Evolutionary conservation across 2,888 invertebrate genomes (phyloP), one percentile per base, ranked within the genome.

Genomic region (Drosophila bunnanda): DNA sequence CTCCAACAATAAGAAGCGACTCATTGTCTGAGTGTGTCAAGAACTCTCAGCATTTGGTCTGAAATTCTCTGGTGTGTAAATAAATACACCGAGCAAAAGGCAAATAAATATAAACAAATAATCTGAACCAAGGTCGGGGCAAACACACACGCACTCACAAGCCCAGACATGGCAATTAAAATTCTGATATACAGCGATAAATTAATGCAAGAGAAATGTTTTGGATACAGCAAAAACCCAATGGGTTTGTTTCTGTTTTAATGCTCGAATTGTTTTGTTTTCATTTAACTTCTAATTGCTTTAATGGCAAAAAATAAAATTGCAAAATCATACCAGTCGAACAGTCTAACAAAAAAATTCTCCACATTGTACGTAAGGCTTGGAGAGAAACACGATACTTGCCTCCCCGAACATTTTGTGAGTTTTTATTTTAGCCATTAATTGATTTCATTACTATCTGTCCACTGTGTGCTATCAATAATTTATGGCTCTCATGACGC

Each of bases 401-500:
- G 64, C 67, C 48, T 43, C 8, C 22, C 38, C 28, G 17, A 30
- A 34, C 20, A 43, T 72, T 70, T 56, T 62, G 64, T 61, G 52
- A 9, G 12, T 34, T 64, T 58, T 72, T 61, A 25, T 25, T 77
- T 71, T 15, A 34, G 6, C 74, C 75, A 68, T 76, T 82, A 83
- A 86, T 88, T 88, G 80, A 60, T 85, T 77, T 75, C 54, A 55
- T 53, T 64, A 22, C 66, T 53, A 58, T 43, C 48, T 58, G 38
- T 10, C 9, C 57, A 67, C 53, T 65, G 75, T 61, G 75, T 60
- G 76, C 55, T 76, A 79, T 82, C 75, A 82, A 77, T 88, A 79
- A 82, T 82, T 88, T 77, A 82, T 85, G 17, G 60, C 64, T 69
- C 71, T 71, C 66, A 82, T 88, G 82, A 85, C 80, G 80, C 73